Conservation (phyloP, 2,888 invertebrate species). For the Poecilobothrus nobilitatus region DNA sequence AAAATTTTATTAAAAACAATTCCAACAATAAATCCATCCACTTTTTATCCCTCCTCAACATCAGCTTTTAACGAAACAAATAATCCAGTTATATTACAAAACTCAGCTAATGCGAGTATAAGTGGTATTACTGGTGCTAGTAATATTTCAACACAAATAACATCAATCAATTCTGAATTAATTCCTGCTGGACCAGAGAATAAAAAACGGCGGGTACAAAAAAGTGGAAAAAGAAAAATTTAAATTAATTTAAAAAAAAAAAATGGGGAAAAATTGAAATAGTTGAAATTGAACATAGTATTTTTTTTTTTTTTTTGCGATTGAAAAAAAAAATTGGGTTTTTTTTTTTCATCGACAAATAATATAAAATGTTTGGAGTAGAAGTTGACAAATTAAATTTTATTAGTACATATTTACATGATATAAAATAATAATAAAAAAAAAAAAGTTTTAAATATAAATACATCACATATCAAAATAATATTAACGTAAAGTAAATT, state of each 20-base stretch:
- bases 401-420: neutral
- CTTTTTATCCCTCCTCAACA: slow-evolving; percentile 8
- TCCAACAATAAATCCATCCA: slow-evolving; percentile 10
- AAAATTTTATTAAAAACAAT: slow-evolving; percentile 3
- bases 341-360: neutral
- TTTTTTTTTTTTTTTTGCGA: too few species aligned
- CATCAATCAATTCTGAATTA: neutral
- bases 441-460: neutral
- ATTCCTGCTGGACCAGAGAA: neutral
- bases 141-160: neutral
- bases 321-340: too few species aligned
- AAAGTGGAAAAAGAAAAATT: neutral
- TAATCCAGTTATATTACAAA: neutral
- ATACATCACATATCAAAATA: neutral
- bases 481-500: too few species aligned
- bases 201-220: slow-evolving; percentile 2
- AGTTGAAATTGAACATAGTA: too few species aligned
- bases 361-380: neutral
- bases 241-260: neutral
- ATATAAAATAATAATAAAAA: neutral
- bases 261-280: neutral
- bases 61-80: neutral
- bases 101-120: neutral
- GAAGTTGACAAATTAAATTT: slow-evolving; percentile 1
- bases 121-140: neutral